These are phyloP conservation scores for Nasua narica DNA, from an alignment of 2,797 vertebrate species.

Conservation along the genomic window DNA sequence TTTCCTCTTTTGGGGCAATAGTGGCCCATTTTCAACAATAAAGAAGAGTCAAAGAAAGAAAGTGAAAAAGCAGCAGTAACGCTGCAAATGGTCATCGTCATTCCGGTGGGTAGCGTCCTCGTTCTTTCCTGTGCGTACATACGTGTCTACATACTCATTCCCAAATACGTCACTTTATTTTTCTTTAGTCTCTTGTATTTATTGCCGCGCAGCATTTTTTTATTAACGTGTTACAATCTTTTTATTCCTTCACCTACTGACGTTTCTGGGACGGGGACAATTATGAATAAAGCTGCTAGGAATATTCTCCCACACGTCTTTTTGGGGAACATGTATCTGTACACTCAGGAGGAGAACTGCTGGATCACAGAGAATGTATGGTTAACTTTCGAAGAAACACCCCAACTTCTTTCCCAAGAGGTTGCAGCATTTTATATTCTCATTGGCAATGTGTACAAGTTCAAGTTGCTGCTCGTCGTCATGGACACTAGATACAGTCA, in stretches of 20 bases:
- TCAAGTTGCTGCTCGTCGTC: fast-evolving
- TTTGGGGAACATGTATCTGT: neutral
- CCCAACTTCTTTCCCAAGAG: neutral
- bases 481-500: neutral
- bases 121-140: neutral
- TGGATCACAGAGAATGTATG: neutral
- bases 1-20: neutral
- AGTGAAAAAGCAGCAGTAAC: neutral
- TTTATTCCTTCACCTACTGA: neutral
- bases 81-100: neutral
- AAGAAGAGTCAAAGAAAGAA: neutral
- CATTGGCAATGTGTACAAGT: neutral
- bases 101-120: neutral
- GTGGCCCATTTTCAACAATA: neutral
- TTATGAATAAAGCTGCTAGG: neutral
- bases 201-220: neutral
- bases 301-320: neutral
- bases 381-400: neutral
- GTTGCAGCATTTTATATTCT: neutral
- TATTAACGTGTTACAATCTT: neutral
- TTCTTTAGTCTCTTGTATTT: neutral
- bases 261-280: neutral
- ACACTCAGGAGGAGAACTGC: neutral
- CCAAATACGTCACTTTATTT: neutral
- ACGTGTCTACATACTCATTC: neutral